Base-by-base conservation (phyloP, 1,140 invertebrate genomes). In the Microplitis mediator region DNA sequence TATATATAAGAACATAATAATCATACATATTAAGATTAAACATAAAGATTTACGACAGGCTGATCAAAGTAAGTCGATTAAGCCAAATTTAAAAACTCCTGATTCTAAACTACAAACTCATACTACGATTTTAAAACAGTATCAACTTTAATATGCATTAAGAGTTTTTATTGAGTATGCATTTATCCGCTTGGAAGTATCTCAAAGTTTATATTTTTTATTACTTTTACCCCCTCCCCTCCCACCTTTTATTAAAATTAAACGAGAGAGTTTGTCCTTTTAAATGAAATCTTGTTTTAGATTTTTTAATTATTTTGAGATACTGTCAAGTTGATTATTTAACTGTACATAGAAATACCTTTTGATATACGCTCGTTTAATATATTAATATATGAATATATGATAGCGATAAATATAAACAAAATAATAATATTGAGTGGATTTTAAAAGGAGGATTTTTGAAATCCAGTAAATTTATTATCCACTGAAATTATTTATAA, bases 101-200 rank as follows among this genome's bases (percentile, higher is more conserved):
- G 52, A 63, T 58, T 36, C 39, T 50, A 71, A 39, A 70, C 62
- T 74, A 56, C 68, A 52, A 77, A 76, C 70, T 74, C 73, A 67
- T 76, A 51, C n/a, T n/a, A 50, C 62, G 52, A 58, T 56, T 69
- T 39, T 58, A 54, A 56, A 72, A 74, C 68, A 78, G 56, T 77
- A 79, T 79, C 78, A 77, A 74, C 68, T 80, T 45, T 45, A 45
- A 45, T 45, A 45, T 81, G 75, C 76, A 79, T 79, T 85, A 85
- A 85, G 82, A 73, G 82, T 85, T 84, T 82, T 83, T 85, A 82
- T 81, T 85, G 85, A 83, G 79, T 73, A 78, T 66, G 60, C 68
- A 45, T 74, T 74, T 54, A 60, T 71, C 62, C 67, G 73, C 69
- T 62, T 61, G 69, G 9, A 14, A 70, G 56, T 64, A 67, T 73